A percentile compares a stretch with the other conserved stretches of the same genome.
These are phyloP conservation scores for Caenorhabditis angaria DNA, from an alignment of 2,888 invertebrate species.

Conservation along the genomic window DNA sequence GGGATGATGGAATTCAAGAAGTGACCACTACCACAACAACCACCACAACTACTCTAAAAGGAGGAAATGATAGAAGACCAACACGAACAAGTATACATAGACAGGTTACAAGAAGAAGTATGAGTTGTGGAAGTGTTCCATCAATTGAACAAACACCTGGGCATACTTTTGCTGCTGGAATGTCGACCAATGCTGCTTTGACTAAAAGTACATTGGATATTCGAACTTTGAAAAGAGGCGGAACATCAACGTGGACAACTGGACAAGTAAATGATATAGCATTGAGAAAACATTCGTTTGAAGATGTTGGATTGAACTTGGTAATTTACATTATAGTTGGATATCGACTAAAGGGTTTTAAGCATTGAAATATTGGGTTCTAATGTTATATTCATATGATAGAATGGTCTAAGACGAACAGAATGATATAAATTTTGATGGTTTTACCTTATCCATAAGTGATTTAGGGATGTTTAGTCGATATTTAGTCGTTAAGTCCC, in stretches of 20 bases:
- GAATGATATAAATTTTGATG: too few species aligned
- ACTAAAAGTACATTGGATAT: constrained; percentile 39
- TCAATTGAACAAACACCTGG: constrained; percentile 22
- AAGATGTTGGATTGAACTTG: constrained; percentile 36
- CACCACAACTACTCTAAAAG: constrained; percentile 17
- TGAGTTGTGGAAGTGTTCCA: constrained; percentile 32
- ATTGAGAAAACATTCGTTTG: constrained; percentile 28
- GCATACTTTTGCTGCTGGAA: constrained; percentile 5
- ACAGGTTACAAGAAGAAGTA: constrained; percentile 25
- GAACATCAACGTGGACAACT: constrained; percentile 30
- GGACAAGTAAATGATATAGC: constrained; percentile 28
- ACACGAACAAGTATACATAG: constrained; percentile 13
- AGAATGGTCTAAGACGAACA: too few species aligned
- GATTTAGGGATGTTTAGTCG: too few species aligned
- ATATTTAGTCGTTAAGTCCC: too few species aligned
- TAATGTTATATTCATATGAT: too few species aligned
- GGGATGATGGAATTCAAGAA: constrained; percentile 26
- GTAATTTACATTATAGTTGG: constrained; percentile 8
- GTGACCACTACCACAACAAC: constrained; percentile 40
- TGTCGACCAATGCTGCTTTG: constrained; percentile 11
- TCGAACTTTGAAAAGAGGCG: constrained; percentile 28
- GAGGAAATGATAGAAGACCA: constrained; percentile 5
- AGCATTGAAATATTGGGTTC: too few species aligned
- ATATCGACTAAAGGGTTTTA: not conserved
- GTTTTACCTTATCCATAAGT: too few species aligned